A percentile compares a stretch with the other conserved stretches of the same genome.
These are phyloP conservation scores for Muschampia plurimacula DNA, from an alignment of 2,888 invertebrate species.

Conservation along the genomic window DNA sequence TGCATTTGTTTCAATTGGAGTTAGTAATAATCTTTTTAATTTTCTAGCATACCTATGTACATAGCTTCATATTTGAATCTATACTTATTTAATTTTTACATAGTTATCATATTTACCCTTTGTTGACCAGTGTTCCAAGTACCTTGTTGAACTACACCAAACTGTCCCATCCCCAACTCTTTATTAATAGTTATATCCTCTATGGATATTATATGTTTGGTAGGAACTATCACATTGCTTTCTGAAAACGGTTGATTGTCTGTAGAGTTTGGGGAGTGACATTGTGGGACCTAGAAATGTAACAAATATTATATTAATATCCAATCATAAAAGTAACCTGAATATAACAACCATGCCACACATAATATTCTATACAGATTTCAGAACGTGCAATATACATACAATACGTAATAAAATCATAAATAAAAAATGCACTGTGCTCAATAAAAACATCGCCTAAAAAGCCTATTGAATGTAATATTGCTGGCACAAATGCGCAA, in stretches of 20 bases:
- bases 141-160: slow-evolving; percentile 99
- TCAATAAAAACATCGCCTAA: not conserved
- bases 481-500: not conserved
- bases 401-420: not conserved
- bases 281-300: slow-evolving; percentile 46
- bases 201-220: slow-evolving; percentile 95
- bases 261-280: slow-evolving; percentile 56
- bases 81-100: no score
- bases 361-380: slow-evolving; percentile 11
- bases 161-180: slow-evolving; percentile 98
- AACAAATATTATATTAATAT: not conserved
- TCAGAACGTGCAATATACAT: slow-evolving; percentile 17
- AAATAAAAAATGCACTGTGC: not conserved
- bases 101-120: slow-evolving; percentile 84
- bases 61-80: no score
- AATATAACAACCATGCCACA: slow-evolving; percentile 20
- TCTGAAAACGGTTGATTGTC: slow-evolving; percentile 69
- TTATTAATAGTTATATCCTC: slow-evolving; percentile 97
- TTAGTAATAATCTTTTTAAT: no score
- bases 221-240: slow-evolving; percentile 87
- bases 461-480: not conserved
- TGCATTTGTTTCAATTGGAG: no score
- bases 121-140: slow-evolving; percentile 98
- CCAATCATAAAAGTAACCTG: not conserved
- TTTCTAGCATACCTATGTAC: no score